A percentile compares a stretch with the other conserved stretches of the same genome.
Evolutionary conservation across 2,888 invertebrate genomes (phyloP).

Genomic region (Trilocha varians): DNA sequence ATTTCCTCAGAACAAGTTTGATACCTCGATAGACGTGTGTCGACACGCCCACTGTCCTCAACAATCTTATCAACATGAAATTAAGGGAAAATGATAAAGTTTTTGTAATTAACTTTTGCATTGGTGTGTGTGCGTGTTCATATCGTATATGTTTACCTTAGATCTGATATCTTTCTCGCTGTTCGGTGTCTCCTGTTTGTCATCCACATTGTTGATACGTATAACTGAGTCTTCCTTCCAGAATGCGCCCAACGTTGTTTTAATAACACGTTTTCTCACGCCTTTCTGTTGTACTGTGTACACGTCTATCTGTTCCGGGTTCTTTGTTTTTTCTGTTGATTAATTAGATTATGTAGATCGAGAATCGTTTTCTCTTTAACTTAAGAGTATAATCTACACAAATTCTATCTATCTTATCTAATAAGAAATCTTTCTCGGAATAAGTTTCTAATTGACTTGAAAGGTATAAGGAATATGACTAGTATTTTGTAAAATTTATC

Average conservation of each 20-base stretch:
- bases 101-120: not conserved
- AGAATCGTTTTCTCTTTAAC: no score
- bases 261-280: conserved; percentile 74
- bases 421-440: no score
- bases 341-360: conserved; percentile 12
- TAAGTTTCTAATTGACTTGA: no score
- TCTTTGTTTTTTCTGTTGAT: conserved; percentile 79
- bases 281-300: conserved; percentile 76
- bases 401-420: no score
- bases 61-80: no score
- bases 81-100: not conserved
- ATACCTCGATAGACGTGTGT: no score
- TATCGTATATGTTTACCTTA: conserved; percentile 64
- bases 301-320: conserved; percentile 80
- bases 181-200: conserved; percentile 79
- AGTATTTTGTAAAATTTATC: not conserved
- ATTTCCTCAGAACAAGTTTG: not conserved
- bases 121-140: conserved; percentile 9
- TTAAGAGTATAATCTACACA: no score
- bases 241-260: conserved; percentile 76
- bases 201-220: conserved; percentile 81
- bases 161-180: conserved; percentile 78
- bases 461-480: conserved; percentile 7
- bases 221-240: conserved; percentile 80
- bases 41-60: no score